Base-by-base conservation (phyloP, 2,888 invertebrate genomes). In the Caenorhabditis auriculariae region DNA sequence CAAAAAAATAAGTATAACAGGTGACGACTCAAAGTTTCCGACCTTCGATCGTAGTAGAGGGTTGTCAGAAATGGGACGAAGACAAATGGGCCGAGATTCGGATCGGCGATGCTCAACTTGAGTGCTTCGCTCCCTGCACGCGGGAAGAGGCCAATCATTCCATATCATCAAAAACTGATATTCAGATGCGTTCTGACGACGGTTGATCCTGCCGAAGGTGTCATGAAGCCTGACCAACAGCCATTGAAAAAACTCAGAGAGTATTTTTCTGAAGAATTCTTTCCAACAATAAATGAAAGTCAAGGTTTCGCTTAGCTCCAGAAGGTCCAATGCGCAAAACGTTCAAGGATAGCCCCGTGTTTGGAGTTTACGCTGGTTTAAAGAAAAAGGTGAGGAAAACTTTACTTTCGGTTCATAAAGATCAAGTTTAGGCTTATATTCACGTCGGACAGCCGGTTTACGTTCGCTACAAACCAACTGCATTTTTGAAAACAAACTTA, bases 361-460 rank as follows among this genome's bases (percentile, higher is more conserved):
- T 69, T 39, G 69, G 69, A 17, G 69, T 69, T 28, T 57, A 63
- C 21, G 62, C 65, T 1, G 69, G 69, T 42, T 53, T 57, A 21
- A 55, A 60, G n/a, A 51, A 43, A 19, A 35, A 35, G 9, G 54
- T 54, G 27, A 19, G 3, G 23, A 28, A 26, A 24, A 19, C 26
- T 7, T 44, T 6, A 17, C 29, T n/a, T 26, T 17, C 24, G 7
- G 5, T 44, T n/a, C 38, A 19, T 19, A 5, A 17, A 44, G 23
- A 37, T 4, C 17, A 27, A 24, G 26, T 56, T 7, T 44, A 64
- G 46, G 66, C 56, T 2, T 69, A 59, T 35, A 64, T 69, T 17
- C 66, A 66, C 48, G 57, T 60, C 19, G 69, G 69, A 32, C 69
- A 69, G 32, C 53, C 63, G 3, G 69, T 60, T 26, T 69, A 65